phyloP scores from a whole-genome alignment of 2,113 vertebrate genomes.

The Eleginops maclovinus region DNA sequence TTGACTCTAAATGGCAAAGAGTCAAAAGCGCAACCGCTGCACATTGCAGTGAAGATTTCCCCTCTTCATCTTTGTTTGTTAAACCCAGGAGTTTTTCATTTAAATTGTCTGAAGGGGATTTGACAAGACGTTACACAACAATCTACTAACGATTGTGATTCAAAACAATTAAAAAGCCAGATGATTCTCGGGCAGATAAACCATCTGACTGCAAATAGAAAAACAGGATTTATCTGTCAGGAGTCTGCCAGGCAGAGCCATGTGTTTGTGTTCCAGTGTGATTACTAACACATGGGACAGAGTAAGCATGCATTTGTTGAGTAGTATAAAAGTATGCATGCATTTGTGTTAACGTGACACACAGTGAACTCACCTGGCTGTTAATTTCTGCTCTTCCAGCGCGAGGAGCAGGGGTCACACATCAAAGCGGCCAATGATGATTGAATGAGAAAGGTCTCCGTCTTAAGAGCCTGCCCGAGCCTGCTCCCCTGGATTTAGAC shows the following conservation, averaged over 20 bases:
- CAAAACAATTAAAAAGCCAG: slow-evolving; percentile 1
- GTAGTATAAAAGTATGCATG: neutral
- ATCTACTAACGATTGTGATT: neutral
- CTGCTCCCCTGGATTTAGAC: slow-evolving; percentile 71
- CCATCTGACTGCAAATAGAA: slow-evolving; percentile 19
- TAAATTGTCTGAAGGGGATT: slow-evolving; percentile 4
- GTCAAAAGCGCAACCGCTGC: slow-evolving; percentile 41
- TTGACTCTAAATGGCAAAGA: slow-evolving; percentile 38
- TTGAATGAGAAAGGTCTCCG: slow-evolving; percentile 63
- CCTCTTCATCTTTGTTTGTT: slow-evolving; percentile 1
- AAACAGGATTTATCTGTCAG: slow-evolving; percentile 2
- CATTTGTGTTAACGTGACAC: slow-evolving; percentile 8
- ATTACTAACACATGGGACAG: slow-evolving; percentile 26
- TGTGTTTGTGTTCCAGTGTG: slow-evolving; percentile 10
- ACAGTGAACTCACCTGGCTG: slow-evolving; percentile 36
- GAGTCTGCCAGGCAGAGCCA: neutral
- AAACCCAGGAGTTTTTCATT: neutral
- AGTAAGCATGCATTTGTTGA: slow-evolving; percentile 12
- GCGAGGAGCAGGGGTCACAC: slow-evolving; percentile 69
- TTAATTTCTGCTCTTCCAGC: slow-evolving; percentile 59
- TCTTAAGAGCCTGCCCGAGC: slow-evolving; percentile 72
- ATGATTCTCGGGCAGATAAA: slow-evolving; percentile 16
- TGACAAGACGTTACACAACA: slow-evolving; percentile 1
- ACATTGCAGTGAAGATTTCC: slow-evolving; percentile 11
- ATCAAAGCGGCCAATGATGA: slow-evolving; percentile 76